phyloP scores from a whole-genome alignment of 2,797 vertebrate genomes.

The Anguilla anguilla region DNA sequence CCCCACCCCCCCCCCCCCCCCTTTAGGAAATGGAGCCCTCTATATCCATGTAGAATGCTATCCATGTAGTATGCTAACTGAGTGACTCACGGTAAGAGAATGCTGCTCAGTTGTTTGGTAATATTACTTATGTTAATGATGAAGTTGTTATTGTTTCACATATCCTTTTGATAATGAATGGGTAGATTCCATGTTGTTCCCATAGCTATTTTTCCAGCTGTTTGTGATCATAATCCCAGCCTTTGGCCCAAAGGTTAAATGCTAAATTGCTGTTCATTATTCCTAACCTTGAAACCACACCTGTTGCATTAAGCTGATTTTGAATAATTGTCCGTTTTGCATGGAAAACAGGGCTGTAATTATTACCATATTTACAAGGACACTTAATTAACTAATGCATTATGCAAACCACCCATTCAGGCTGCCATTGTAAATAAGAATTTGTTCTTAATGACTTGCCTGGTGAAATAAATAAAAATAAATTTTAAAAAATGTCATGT shows the following conservation, averaged over 20 bases:
- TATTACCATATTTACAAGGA: background rate
- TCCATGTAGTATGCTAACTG: background rate
- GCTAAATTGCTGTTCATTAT: background rate
- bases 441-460: too few relatives aligned
- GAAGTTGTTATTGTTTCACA: background rate
- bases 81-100: background rate
- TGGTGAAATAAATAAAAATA: too few relatives aligned
- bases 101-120: background rate
- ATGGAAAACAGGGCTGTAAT: background rate
- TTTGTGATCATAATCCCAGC: background rate
- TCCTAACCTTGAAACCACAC: background rate
- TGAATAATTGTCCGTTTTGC: background rate
- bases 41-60: background rate
- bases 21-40: background rate
- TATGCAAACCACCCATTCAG: too few relatives aligned
- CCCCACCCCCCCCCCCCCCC: background rate
- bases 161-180: background rate
- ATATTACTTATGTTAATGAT: background rate
- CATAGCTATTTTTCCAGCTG: background rate
- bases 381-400: background rate
- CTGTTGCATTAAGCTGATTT: background rate
- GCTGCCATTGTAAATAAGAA: too few relatives aligned
- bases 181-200: background rate
- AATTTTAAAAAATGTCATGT: too few relatives aligned
- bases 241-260: background rate